Percentiles rank a stretch among this genome's conserved stretches.
Conservation (phyloP, 2,113 vertebrate species). For the Aegotheles bennettii region DNA sequence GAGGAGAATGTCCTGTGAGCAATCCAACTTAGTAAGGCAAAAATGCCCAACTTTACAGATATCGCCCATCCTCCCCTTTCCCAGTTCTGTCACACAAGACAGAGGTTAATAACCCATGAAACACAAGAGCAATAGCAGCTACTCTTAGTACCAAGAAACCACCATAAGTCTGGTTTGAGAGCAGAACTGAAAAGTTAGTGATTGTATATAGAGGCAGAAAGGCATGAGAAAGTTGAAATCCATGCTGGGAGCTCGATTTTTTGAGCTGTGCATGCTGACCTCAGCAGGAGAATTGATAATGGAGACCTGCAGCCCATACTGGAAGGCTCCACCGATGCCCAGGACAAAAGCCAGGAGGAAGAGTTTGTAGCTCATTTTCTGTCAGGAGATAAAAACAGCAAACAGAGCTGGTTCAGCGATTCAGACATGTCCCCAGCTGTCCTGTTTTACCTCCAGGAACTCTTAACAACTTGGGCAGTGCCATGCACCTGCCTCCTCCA, state of each 20-base stretch:
- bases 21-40: neutral
- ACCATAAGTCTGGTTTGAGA: neutral
- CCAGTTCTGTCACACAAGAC: neutral
- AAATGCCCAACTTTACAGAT: neutral
- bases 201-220: neutral
- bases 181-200: neutral
- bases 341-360: conserved; percentile 62
- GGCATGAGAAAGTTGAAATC: neutral
- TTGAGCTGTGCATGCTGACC: conserved; percentile 64
- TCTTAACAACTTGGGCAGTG: neutral
- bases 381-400: neutral
- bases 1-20: neutral
- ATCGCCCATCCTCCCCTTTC: neutral
- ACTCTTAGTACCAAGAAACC: neutral
- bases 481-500: neutral
- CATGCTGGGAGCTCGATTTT: neutral
- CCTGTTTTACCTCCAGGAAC: neutral
- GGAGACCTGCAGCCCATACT: conserved; percentile 79
- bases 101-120: neutral
- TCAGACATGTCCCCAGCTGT: neutral
- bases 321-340: conserved; percentile 81
- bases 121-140: neutral
- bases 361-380: conserved; percentile 51
- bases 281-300: conserved; percentile 78
- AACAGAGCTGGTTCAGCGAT: neutral